Evolutionary conservation across 2,113 vertebrate genomes (phyloP), one percentile per base, ranked within the genome.

Genomic region (Peromyscus californicus): DNA sequence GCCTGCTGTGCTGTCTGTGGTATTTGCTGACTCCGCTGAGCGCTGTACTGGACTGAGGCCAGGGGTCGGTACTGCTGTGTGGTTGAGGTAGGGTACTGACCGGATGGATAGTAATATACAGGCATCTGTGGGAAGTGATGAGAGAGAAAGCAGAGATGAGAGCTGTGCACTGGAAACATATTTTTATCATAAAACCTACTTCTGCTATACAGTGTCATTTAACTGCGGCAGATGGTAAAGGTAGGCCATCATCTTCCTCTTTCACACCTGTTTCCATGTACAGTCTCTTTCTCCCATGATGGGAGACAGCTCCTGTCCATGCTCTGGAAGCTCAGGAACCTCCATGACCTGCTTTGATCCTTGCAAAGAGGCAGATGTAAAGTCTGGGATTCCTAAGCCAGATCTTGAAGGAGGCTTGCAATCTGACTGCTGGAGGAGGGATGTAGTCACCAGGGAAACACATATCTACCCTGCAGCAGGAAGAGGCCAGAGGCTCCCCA

Each of bases 51-150:
- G 96, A 99, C 98, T 3, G 99, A 99, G 94, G 99, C 98, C 97
- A 99, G 96, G 94, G 99, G 98, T 97, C 99, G 99, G 98, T 99
- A 99, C 98, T 99, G 99, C 96, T 99, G 99, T 69, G 99, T 99
- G 98, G 98, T 97, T 99, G 99, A 99, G 99, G 99, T 99, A 99
- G 99, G 98, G 98, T 99, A 99, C 98, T 99, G 99, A 98, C 99
- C 98, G 96, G 99, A 98, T 92, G 99, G 98, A 93, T 99, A 99
- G 93, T 99, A 99, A 98, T 99, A 99, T 39, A 99, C 97, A 96
- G 99, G 98, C 99, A 99, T 99, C 99, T 99, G 97, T 10, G 89
- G 94, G 96, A 95, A 75, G 70, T 16, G 3, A n/a, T 24, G 48
- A 36, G 75, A 51, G 86, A 78, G 4, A 83, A 31, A 89, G 63